phyloP scores from a whole-genome alignment of 2,888 invertebrate species.

The Osedax frankpressi region DNA sequence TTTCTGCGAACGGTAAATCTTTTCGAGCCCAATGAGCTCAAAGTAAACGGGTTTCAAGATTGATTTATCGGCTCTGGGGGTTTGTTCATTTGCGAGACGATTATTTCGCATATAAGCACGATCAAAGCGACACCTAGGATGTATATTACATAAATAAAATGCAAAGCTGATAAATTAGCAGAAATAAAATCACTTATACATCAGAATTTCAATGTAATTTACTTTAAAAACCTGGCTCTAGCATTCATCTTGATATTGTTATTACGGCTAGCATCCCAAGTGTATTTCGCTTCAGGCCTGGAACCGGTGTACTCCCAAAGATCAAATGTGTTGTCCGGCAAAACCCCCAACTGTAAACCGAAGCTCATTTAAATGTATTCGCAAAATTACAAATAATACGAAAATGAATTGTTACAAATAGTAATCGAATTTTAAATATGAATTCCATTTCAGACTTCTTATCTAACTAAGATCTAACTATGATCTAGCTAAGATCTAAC shows the following conservation, averaged over 20 bases:
- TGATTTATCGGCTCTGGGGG: slow-evolving; percentile 26
- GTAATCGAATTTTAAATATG: too few species aligned
- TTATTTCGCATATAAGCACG: slow-evolving; percentile 48
- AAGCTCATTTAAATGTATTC: too few species aligned
- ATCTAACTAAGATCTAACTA: too few species aligned
- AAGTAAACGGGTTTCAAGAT: slow-evolving; percentile 47
- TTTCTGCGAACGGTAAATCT: slow-evolving; percentile 47
- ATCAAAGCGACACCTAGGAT: slow-evolving; percentile 51
- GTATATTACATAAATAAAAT: too few species aligned
- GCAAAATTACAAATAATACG: too few species aligned
- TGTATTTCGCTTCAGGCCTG: slow-evolving; percentile 50
- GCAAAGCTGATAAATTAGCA: too few species aligned
- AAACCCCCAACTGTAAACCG: slow-evolving; percentile 18
- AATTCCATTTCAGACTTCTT: too few species aligned
- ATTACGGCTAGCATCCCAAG: slow-evolving; percentile 53
- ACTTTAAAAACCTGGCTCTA: slow-evolving; percentile 22
- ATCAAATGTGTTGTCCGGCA: slow-evolving; percentile 41
- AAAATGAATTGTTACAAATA: too few species aligned
- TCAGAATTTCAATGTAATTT: too few species aligned
- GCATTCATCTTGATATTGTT: slow-evolving; percentile 48
- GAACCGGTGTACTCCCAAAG: slow-evolving; percentile 52
- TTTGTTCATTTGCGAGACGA: slow-evolving; percentile 3
- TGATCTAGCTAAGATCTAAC: too few species aligned
- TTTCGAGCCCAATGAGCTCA: slow-evolving; percentile 50
- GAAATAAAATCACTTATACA: too few species aligned